A percentile compares a stretch with the other conserved stretches of the same genome.
Evolutionary conservation across 2,113 vertebrate species (phyloP).

Genomic region (Oceanodroma tethys): DNA sequence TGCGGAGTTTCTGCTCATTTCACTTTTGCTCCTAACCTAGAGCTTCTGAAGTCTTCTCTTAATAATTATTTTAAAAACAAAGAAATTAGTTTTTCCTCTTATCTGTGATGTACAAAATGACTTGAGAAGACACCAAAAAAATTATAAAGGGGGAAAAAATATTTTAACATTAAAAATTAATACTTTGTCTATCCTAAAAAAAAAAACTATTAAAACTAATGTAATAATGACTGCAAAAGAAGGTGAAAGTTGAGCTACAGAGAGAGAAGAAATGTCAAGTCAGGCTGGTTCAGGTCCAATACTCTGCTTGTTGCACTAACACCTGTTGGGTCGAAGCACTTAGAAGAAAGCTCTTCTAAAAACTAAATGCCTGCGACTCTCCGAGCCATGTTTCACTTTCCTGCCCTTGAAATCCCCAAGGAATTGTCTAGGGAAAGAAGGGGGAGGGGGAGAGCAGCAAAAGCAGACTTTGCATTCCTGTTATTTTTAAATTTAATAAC

Average conservation of each 20-base stretch:
- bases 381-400: neutral
- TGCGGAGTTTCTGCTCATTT: neutral
- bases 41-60: neutral
- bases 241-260: neutral
- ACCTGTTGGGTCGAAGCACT: neutral
- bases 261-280: neutral
- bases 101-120: neutral
- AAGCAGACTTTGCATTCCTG: neutral
- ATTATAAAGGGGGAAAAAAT: neutral
- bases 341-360: neutral
- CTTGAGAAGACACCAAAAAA: neutral
- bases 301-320: neutral
- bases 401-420: constrained; percentile 10
- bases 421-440: neutral
- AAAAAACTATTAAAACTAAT: neutral
- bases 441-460: neutral
- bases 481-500: constrained; percentile 35
- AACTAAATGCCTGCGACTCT: neutral
- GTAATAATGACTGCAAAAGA: neutral
- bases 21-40: neutral
- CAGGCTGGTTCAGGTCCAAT: neutral
- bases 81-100: neutral
- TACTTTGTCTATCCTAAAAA: neutral
- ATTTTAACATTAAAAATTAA: neutral
- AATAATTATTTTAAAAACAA: neutral